A percentile compares a stretch with the other conserved stretches of the same genome.
These are phyloP conservation scores for Ptychadena robeensis DNA, from an alignment of 2,797 vertebrate species.

Conservation along the genomic window DNA sequence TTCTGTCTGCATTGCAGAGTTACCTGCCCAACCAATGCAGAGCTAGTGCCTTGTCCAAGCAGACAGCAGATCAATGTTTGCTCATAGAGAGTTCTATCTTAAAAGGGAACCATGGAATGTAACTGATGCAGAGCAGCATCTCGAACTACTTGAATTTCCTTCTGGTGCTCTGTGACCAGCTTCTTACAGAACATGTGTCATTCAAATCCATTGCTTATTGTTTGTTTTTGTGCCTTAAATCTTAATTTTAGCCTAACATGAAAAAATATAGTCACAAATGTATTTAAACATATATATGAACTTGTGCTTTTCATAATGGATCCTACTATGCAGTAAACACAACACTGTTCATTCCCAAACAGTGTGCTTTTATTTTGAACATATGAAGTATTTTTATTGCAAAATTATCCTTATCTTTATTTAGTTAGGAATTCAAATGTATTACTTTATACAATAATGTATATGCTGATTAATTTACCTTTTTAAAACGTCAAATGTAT, in stretches of 20 bases:
- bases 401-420: conserved; percentile 41
- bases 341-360: conserved; percentile 68
- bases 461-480: conserved; percentile 18
- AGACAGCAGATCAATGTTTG: conserved; percentile 27
- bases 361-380: conserved; percentile 69
- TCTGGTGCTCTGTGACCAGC: conserved; percentile 64
- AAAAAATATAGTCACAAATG: conserved; percentile 62
- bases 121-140: conserved; percentile 64
- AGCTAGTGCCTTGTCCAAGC: conserved; percentile 53
- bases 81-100: conserved; percentile 47
- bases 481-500: conserved; percentile 1
- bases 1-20: conserved; percentile 31
- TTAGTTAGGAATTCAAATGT: conserved; percentile 36
- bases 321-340: conserved; percentile 72
- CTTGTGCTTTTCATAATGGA: conserved; percentile 65
- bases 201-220: conserved; percentile 69
- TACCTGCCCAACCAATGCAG: conserved; percentile 57
- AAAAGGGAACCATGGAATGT: conserved; percentile 63
- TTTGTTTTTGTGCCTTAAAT: conserved; percentile 70
- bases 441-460: conserved; percentile 35
- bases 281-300: conserved; percentile 65
- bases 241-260: conserved; percentile 64
- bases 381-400: conserved; percentile 64
- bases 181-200: conserved; percentile 66
- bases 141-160: conserved; percentile 72